A percentile compares a stretch with the other conserved stretches of the same genome.
These are phyloP conservation scores for Brachionus angularis DNA, from an alignment of 1,140 invertebrate genomes.

Conservation along the genomic window DNA sequence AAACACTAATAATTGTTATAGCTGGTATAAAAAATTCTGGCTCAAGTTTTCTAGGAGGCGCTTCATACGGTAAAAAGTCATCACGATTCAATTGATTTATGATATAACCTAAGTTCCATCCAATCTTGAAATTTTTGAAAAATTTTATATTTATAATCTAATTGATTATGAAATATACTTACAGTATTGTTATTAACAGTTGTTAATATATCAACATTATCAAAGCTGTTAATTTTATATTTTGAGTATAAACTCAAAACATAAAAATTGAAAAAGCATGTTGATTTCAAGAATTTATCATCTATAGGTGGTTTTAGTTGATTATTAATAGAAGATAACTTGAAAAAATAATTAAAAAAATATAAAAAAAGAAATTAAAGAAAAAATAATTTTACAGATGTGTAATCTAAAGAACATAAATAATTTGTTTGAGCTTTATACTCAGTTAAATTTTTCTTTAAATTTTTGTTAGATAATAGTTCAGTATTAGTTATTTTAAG, in stretches of 20 bases:
- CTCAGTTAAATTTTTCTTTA: too few relatives aligned
- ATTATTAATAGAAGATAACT: neutral
- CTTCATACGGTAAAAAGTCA: slow-evolving; percentile 27
- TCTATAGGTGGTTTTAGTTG: neutral
- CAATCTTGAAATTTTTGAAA: neutral
- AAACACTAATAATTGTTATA: slow-evolving; percentile 3
- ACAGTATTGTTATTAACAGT: slow-evolving; percentile 14
- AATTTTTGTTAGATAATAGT: neutral
- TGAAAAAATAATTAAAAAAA: slow-evolving; percentile 6
- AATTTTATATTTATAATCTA: neutral
- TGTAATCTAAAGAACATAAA: slow-evolving; percentile 35
- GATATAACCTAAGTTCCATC: slow-evolving; percentile 32
- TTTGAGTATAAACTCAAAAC: neutral
- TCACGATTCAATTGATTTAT: slow-evolving; percentile 27
- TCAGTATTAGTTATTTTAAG: neutral
- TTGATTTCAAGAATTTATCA: slow-evolving; percentile 5
- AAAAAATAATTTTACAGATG: slow-evolving; percentile 2
- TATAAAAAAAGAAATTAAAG: neutral
- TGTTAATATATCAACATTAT: slow-evolving; percentile 12
- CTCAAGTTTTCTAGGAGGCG: slow-evolving; percentile 11
- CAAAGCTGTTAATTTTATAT: slow-evolving; percentile 3
- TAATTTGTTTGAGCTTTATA: slow-evolving; percentile 32
- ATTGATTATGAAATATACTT: neutral
- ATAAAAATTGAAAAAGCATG: slow-evolving; percentile 34
- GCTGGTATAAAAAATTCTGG: slow-evolving; percentile 15